Evolutionary conservation across 92 coral and sea anemone species (phyloP), one percentile per base, ranked within the genome.

Genomic region (Actinostola sp.): DNA sequence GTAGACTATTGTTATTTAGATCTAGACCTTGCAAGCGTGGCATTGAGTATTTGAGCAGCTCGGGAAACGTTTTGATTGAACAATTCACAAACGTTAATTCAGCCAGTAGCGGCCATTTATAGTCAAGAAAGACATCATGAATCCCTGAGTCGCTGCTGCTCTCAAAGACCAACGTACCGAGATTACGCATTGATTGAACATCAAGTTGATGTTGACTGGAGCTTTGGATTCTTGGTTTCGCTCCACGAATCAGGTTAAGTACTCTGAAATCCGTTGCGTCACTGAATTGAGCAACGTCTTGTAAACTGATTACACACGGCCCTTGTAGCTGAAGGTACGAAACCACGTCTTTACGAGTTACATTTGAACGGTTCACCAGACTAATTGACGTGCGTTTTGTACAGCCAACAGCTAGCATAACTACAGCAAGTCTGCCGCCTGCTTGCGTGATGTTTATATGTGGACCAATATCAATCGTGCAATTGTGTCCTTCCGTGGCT

Each of bases 1-100:
- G 28, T 12, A 88, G 49, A 6, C 46, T 63, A 64, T 76, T 88
- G 67, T 70, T 1, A 1, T 64, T 11, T 14, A 91, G 53, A n/a
- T 88, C 71, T 39, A 91, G 72, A 10, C 81, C 71, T 25, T 91
- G 97, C 25, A 91, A 82, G 11, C 66, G 44, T 7, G 97, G 93
- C 91, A 88, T 84, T 0, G 86, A 77, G 0, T 45, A 48, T 10
- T 35, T 63, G 1, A 88, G 70, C 33, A 48, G 60, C 0, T 28
- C 45, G 3, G 89, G 88, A 64, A 78, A 54, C 21, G 81, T 41
- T 3, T 54, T 36, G 2, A 91, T 76, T 23, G 75, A 49, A 29
- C 76, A 56, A 15, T 74, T 59, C 2, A 44, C 11, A 8, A 91
- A 64, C 45, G 3, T 15, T 0, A 81, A 64, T 70, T 91, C 89